Evolutionary conservation across 53 echinoderm and acorn worm species (phyloP).

Genomic region (Stichopus horrens): DNA sequence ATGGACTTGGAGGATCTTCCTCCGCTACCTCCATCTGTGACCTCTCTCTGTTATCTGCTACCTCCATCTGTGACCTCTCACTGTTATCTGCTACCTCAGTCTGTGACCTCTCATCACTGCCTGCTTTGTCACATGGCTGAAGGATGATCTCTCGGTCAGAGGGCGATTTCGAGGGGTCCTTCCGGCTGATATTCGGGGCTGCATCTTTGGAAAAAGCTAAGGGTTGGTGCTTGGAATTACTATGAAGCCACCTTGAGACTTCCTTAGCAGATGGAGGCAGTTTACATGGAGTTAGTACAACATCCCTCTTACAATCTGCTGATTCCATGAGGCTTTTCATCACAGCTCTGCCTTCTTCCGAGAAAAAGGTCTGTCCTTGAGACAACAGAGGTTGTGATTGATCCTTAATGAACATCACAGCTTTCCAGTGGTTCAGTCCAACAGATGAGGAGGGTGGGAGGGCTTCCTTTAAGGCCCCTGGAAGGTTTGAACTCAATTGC

Average conservation of each 20-base stretch:
- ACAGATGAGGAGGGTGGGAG: constrained; percentile 63
- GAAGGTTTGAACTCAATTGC: constrained; percentile 61
- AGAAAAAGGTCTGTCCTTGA: constrained; percentile 24
- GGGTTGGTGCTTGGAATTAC: not conserved
- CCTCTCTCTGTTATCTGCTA: not conserved
- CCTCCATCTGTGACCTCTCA: not conserved
- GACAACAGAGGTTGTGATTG: constrained; percentile 32
- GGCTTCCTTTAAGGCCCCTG: constrained; percentile 74
- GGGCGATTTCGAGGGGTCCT: not conserved
- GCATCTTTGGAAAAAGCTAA: not conserved
- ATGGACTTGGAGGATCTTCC: constrained; percentile 38
- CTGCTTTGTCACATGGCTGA: not conserved
- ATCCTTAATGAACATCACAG: constrained; percentile 50
- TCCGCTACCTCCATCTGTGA: not conserved
- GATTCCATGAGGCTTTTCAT: constrained; percentile 46
- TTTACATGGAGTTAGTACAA: constrained; percentile 77
- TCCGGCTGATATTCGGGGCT: not conserved
- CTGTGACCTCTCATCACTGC: not conserved
- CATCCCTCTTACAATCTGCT: constrained; percentile 48
- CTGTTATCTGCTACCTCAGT: not conserved
- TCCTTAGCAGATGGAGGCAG: constrained; percentile 57
- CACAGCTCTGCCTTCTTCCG: constrained; percentile 58
- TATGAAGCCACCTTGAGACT: constrained; percentile 68
- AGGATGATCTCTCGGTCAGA: not conserved
- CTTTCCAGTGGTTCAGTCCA: constrained; percentile 89